Conservation (phyloP, 2,888 invertebrate genomes). For the Caenorhabditis zanzibari region DNA sequence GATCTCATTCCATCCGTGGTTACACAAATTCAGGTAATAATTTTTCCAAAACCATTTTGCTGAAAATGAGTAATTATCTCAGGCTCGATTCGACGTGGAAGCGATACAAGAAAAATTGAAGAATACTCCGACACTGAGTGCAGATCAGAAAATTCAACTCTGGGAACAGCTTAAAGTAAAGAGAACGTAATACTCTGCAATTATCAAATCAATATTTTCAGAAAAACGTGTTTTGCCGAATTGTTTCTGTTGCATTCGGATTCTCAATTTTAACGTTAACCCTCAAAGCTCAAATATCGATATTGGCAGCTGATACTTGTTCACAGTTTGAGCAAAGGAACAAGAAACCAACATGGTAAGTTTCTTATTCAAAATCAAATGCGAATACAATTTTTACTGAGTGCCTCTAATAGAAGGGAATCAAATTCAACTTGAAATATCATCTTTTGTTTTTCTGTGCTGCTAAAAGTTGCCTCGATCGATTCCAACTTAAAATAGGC, state of each 20-base stretch:
- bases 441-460: too few species aligned
- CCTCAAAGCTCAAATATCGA: constrained; percentile 77
- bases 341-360: constrained; percentile 25
- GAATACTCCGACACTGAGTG: constrained; percentile 50
- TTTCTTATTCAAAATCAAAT: too few species aligned
- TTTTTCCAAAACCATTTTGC: too few species aligned
- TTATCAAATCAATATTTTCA: constrained; percentile 39
- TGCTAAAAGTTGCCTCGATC: too few species aligned
- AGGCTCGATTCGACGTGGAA: constrained; percentile 73
- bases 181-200: background rate
- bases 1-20: constrained; percentile 71
- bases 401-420: too few species aligned
- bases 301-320: constrained; percentile 76
- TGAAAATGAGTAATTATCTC: constrained; percentile 2
- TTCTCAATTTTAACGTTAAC: constrained; percentile 75
- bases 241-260: constrained; percentile 70
- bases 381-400: too few species aligned
- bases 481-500: too few species aligned
- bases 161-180: constrained; percentile 74
- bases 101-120: constrained; percentile 64
- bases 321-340: constrained; percentile 64
- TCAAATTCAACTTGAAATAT: too few species aligned
- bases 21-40: constrained; percentile 63
- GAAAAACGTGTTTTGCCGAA: constrained; percentile 65
- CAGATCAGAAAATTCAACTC: constrained; percentile 67